Base-by-base conservation (phyloP, 2,888 invertebrate species). In the Lasiommata megera region DNA sequence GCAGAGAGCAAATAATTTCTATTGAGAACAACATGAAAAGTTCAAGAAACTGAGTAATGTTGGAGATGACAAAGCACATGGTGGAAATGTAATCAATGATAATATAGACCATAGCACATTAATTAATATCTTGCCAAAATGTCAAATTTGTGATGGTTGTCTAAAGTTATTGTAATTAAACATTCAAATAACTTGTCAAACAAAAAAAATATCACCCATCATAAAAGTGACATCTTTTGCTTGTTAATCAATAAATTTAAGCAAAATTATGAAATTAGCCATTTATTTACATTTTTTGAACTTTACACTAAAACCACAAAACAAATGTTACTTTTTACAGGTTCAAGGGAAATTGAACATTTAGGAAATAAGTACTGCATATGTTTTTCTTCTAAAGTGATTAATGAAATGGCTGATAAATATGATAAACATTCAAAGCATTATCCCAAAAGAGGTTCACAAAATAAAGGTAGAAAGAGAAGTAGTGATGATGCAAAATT, bases 1-100 rank as follows among this genome's bases (percentile, higher is more conserved):
- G 61, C 57, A 59, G 64, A 66, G 60, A 61, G 63, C 63, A 63
- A 55, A 34, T 56, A 54, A 62, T 70, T 63, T 66, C 64, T 63
- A 74, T 69, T 67, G 68, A 55, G 66, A 71, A 53, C 71, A 75
- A 79, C 77, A 81, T 82, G 78, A 80, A 79, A 74, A 79, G 77
- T 76, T 73, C 66, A 69, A 69, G 66, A 70, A 66, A 79, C 77
- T 79, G 71, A 80, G 77, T 82, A 79, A 79, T 84, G 82, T 83
- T 80, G 79, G 75, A 73, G 77, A 77, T 77, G 78, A 73, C 75
- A 72, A 72, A 74, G 72, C 77, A 74, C 81, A 77, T 79, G 87
- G 88, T 88, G 84, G 88, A 87, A 88, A 89, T 88, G 89, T 88
- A 89, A 89, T 87, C 88, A 84, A 80, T 81, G 79, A 84, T 77